Base-by-base conservation (phyloP, 2,113 vertebrate species). In the Hydropotes inermis region DNA sequence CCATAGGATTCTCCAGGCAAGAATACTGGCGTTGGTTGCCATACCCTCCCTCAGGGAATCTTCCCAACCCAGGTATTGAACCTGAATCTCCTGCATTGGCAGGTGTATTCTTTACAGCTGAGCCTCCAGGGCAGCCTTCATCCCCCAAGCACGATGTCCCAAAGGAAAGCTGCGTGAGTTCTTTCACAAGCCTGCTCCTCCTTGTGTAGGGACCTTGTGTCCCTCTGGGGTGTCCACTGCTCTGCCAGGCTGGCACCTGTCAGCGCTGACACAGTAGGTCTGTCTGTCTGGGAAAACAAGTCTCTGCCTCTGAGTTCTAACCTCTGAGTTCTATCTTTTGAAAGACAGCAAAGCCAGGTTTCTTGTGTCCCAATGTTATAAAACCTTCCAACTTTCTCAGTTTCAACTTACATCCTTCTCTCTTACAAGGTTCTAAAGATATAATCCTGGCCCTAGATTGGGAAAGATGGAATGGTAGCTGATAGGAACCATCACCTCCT, bases 151-250 rank as follows among this genome's bases (percentile, higher is more conserved):
- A 15, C 0, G 7, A 21, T 33, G 11, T 5, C 9, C 28, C 28
- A 43, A 33, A 79, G 14, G 3, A 52, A 27, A 12, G 16, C 1
- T 12, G 33, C 12, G 0, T 4, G 14, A 23, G 27, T 76, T 74
- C 33, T 25, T 5, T 25, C 2, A 3, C 14, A 28, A 9, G 13
- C 7, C 1, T 58, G 5, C 36, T 83, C 6, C 52, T 50, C 23
- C 2, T 12, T 50, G 47, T 50, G 47, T 12, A 50, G 47, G n/a
- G n/a, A 74, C 67, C 67, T 70, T 13, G 12, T 2, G 0, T 2
- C 67, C 14, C 16, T 50, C 39, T 23, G 21, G 14, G 70, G 30
- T 39, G 1, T 1, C 21, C 30, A 5, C 2, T 1, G 0, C 25
- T 23, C 60, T 47, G 19, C n/a, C 61, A 67, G 19, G 7, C 81